Percentiles rank a stretch among this genome's conserved stretches.
phyloP scores from a whole-genome alignment of 2,888 invertebrate genomes.

The Pollenia amentaria region DNA sequence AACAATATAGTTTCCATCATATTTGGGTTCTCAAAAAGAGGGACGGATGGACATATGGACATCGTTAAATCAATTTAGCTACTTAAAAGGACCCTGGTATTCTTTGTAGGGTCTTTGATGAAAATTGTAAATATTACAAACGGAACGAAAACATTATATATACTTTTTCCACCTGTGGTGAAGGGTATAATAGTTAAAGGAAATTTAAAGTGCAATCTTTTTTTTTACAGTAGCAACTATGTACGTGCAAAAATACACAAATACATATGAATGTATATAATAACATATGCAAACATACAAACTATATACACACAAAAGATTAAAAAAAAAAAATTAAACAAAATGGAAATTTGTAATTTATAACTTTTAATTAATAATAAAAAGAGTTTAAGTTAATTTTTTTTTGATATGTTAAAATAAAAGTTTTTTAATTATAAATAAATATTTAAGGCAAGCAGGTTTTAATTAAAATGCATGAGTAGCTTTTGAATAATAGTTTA shows the following conservation, averaged over 20 bases:
- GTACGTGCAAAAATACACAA: not conserved
- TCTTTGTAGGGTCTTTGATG: too few species aligned
- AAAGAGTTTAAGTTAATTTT: not conserved
- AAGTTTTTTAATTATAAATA: too few species aligned
- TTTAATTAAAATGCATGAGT: not conserved
- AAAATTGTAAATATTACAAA: too few species aligned
- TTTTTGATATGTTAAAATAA: not conserved
- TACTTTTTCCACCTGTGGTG: too few species aligned
- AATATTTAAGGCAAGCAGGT: conserved; percentile 41
- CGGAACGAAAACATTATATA: too few species aligned
- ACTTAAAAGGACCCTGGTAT: too few species aligned
- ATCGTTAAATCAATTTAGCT: too few species aligned
- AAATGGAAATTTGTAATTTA: not conserved
- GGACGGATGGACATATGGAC: too few species aligned
- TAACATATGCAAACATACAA: conserved; percentile 1
- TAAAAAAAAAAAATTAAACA: not conserved
- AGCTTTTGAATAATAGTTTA: not conserved
- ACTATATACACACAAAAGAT: not conserved
- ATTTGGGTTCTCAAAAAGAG: too few species aligned
- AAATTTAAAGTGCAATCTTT: conserved; percentile 16
- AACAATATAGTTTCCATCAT: too few species aligned
- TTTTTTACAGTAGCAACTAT: not conserved
- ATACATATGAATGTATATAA: not conserved
- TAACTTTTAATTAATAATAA: not conserved
- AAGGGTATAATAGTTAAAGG: not conserved